Conservation (phyloP, 2,888 invertebrate species). For the Cataglyphis cursor region DNA sequence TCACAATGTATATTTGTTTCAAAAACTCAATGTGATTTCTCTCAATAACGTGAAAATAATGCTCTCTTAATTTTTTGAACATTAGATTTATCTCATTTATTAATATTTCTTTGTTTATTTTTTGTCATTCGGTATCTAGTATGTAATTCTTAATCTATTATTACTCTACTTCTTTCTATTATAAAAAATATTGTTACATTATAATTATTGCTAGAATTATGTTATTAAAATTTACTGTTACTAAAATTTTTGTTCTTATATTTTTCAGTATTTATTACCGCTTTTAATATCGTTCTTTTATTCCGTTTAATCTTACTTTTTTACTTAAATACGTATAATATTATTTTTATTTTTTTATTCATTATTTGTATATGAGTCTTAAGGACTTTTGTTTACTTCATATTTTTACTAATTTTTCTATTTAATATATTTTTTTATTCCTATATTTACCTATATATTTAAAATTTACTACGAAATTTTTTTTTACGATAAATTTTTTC, state of each 20-base stretch:
- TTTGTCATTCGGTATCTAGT: background rate
- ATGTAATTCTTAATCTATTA: background rate
- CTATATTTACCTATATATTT: background rate
- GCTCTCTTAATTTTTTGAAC: background rate
- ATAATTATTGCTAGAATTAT: background rate
- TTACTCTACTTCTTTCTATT: background rate
- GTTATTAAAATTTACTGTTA: too few relatives aligned
- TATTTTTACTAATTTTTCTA: background rate
- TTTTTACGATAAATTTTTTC: background rate
- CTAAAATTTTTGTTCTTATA: background rate
- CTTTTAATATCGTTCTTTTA: conserved; percentile 1
- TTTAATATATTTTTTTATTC: background rate
- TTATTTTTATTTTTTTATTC: background rate
- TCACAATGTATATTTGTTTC: background rate
- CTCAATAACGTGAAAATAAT: background rate
- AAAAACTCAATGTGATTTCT: background rate
- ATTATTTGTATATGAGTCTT: background rate
- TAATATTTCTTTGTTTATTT: conserved; percentile 3
- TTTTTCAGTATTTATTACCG: background rate
- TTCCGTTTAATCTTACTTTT: background rate
- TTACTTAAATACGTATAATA: background rate
- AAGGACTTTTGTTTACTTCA: background rate
- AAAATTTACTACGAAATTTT: background rate
- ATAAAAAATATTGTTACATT: background rate
- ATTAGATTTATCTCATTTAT: background rate